These are phyloP conservation scores for Andinoacara biseriatus DNA, from an alignment of 2,113 vertebrate species.

Conservation along the genomic window DNA sequence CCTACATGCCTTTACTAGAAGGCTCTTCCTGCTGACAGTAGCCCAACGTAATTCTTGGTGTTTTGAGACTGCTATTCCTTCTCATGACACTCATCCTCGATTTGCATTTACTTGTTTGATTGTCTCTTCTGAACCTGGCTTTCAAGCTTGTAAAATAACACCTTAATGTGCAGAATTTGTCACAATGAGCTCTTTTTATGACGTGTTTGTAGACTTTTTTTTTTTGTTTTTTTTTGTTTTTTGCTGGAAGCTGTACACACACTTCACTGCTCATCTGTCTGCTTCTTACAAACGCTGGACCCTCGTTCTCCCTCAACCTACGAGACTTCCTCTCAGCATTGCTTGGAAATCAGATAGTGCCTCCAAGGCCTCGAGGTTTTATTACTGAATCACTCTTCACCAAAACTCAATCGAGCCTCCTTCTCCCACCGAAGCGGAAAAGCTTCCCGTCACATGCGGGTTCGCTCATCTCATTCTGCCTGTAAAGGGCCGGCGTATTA, in stretches of 20 bases:
- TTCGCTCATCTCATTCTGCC: conserved; percentile 7
- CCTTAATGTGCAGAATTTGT: background rate
- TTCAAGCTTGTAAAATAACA: conserved; percentile 1
- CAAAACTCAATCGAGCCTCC: conserved; percentile 38
- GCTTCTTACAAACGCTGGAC: conserved; percentile 1
- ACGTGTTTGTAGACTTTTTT: background rate
- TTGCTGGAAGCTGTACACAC: background rate
- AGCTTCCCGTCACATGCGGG: background rate
- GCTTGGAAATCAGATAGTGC: conserved; percentile 43
- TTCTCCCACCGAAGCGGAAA: conserved; percentile 17
- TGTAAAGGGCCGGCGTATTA: background rate
- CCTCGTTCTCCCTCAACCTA: background rate
- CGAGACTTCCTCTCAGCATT: conserved; percentile 9
- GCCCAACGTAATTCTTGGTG: background rate
- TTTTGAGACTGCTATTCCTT: background rate
- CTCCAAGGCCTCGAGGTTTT: conserved; percentile 60
- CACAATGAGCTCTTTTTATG: background rate
- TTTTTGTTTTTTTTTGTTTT: background rate
- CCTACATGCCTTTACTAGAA: background rate
- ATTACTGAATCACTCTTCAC: conserved; percentile 61
- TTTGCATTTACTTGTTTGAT: conserved; percentile 22
- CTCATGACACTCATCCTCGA: conserved; percentile 18
- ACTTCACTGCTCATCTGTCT: conserved; percentile 7
- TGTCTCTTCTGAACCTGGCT: conserved; percentile 25
- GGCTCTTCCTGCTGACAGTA: conserved; percentile 20